A percentile compares a stretch with the other conserved stretches of the same genome.
These are phyloP conservation scores for Dynastes hyllus DNA, from an alignment of 2,888 invertebrate genomes.

Conservation along the genomic window DNA sequence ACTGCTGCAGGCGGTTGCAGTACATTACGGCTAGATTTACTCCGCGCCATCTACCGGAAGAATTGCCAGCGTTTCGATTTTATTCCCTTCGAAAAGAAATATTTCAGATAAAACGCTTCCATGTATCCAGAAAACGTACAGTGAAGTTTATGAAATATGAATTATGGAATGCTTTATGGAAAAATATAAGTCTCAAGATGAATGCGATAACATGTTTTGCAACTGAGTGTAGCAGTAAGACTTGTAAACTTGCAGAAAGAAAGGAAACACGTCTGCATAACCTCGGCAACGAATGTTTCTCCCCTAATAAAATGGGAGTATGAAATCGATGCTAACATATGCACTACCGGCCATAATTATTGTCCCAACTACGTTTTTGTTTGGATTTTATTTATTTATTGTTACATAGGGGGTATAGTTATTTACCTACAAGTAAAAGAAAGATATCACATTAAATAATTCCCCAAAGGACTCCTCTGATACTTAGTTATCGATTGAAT, in stretches of 20 bases:
- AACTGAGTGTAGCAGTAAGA: background rate
- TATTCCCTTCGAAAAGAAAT: constrained; percentile 33
- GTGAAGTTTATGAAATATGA: constrained; percentile 16
- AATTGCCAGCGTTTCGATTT: constrained; percentile 29
- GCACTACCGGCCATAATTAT: too few relatives aligned
- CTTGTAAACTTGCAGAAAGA: background rate
- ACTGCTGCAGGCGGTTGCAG: constrained; percentile 26
- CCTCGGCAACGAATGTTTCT: too few relatives aligned
- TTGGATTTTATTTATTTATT: too few relatives aligned
- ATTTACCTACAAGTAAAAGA: too few relatives aligned
- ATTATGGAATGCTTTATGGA: constrained; percentile 17
- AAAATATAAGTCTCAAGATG: background rate
- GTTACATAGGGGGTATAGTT: too few relatives aligned
- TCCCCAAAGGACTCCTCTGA: too few relatives aligned
- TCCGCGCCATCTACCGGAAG: constrained; percentile 29
- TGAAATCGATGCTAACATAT: too few relatives aligned
- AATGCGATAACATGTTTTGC: background rate
- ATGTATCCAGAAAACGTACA: constrained; percentile 9
- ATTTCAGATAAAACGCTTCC: constrained; percentile 16
- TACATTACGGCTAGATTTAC: constrained; percentile 37
- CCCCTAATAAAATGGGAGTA: too few relatives aligned
- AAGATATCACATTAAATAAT: too few relatives aligned
- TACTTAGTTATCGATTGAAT: too few relatives aligned
- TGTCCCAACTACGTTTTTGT: too few relatives aligned
- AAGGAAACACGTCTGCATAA: too few relatives aligned